phyloP scores from a whole-genome alignment of 2,888 invertebrate species.

The Alsophila aescularia region DNA sequence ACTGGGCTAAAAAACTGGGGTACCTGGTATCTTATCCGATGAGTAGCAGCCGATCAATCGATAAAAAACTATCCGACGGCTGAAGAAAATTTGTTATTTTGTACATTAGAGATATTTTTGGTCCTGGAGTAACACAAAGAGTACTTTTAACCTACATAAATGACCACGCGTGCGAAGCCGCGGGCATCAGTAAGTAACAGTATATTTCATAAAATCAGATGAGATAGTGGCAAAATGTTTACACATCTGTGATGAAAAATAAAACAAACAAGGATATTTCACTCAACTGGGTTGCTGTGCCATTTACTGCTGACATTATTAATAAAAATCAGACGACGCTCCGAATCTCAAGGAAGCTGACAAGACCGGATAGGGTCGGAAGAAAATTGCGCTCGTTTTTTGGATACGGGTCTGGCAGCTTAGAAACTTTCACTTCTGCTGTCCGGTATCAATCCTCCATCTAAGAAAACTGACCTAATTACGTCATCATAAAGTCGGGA shows the following conservation, averaged over 20 bases:
- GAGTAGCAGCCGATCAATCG: too few species aligned
- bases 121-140: too few species aligned
- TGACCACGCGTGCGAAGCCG: too few species aligned
- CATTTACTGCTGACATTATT: constrained; percentile 33
- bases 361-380: constrained; percentile 50
- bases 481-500: constrained; percentile 17
- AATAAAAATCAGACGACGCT: constrained; percentile 42
- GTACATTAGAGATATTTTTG: too few species aligned
- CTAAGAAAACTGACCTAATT: constrained; percentile 21
- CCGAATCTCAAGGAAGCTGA: constrained; percentile 44
- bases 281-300: constrained; percentile 9
- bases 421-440: constrained; percentile 43
- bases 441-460: constrained; percentile 27
- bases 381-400: constrained; percentile 45
- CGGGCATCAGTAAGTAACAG: too few species aligned
- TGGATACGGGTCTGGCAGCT: constrained; percentile 61
- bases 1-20: too few species aligned
- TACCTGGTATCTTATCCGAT: too few species aligned
- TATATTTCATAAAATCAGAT: too few species aligned
- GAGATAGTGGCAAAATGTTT: too few species aligned
- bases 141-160: too few species aligned
- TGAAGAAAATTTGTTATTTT: too few species aligned
- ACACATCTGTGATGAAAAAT: background rate
- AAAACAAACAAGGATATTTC: constrained; percentile 18
- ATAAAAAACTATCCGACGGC: too few species aligned